Conservation (phyloP, 2,113 vertebrate species). For the Rhadina sibilatrix region DNA sequence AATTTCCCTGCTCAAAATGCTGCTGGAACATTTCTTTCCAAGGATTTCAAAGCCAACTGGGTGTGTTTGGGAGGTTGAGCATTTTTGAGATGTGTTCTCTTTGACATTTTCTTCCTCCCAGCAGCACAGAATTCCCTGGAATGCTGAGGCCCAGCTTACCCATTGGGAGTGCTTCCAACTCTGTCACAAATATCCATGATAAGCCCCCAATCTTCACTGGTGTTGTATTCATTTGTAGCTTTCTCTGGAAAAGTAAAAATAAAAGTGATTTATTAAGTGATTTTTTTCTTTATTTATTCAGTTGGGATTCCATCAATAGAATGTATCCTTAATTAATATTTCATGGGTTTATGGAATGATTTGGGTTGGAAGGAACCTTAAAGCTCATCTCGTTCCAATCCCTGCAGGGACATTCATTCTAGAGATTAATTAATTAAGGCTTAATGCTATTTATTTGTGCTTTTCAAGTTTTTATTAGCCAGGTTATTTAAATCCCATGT, state of each 20-base stretch:
- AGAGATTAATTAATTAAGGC: background rate
- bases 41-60: background rate
- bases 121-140: rapidly evolving
- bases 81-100: background rate
- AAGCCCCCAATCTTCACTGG: slow-evolving; percentile 91
- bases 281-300: background rate
- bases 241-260: slow-evolving; percentile 81
- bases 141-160: slow-evolving; percentile 72
- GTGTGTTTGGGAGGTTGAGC: rapidly evolving
- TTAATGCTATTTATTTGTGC: background rate
- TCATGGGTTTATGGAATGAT: background rate
- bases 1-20: background rate
- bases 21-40: background rate
- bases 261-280: background rate
- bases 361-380: background rate
- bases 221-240: slow-evolving; percentile 94
- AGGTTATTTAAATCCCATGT: background rate
- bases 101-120: background rate
- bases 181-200: slow-evolving; percentile 98
- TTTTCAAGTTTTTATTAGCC: background rate
- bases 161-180: slow-evolving; percentile 88
- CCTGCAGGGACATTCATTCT: background rate
- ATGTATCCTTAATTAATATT: background rate
- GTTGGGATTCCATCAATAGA: background rate
- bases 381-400: background rate